Conservation (phyloP, 2,797 vertebrate genomes). For the Coreius guichenoti region DNA sequence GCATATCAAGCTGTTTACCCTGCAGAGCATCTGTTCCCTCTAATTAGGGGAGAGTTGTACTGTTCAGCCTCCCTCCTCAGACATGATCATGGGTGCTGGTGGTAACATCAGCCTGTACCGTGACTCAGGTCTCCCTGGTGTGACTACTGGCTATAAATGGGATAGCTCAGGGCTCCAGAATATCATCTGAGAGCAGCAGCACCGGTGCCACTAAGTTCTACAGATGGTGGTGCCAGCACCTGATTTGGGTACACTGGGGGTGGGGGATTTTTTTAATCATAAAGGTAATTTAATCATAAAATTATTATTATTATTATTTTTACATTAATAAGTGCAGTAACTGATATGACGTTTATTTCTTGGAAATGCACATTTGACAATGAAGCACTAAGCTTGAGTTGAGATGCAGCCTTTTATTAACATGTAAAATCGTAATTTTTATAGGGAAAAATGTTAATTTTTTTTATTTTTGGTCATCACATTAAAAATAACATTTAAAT, state of each 20-base stretch:
- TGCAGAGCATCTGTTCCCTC: constrained; percentile 62
- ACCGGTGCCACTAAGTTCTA: background rate
- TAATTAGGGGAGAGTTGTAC: constrained; percentile 60
- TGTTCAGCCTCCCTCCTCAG: constrained; percentile 51
- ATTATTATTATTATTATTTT: too few species aligned
- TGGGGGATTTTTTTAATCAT: too few species aligned
- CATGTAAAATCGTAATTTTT: too few species aligned
- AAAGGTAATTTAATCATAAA: too few species aligned
- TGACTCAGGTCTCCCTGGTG: constrained; percentile 25
- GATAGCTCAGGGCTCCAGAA: background rate
- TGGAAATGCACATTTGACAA: too few species aligned
- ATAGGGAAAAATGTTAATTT: too few species aligned
- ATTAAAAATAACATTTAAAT: background rate
- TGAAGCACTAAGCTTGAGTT: too few species aligned
- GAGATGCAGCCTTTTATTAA: too few species aligned
- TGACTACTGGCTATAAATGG: constrained; percentile 20
- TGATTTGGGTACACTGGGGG: background rate
- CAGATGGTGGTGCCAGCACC: too few species aligned
- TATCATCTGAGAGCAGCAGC: background rate
- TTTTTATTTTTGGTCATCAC: background rate
- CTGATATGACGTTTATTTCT: too few species aligned
- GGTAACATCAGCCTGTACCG: constrained; percentile 20
- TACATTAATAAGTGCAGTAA: too few species aligned
- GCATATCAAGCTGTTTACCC: constrained; percentile 65
- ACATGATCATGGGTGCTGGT: constrained; percentile 46